Evolutionary conservation across 2,113 vertebrate species (phyloP).

Genomic region (Xyliphius kryptos): DNA sequence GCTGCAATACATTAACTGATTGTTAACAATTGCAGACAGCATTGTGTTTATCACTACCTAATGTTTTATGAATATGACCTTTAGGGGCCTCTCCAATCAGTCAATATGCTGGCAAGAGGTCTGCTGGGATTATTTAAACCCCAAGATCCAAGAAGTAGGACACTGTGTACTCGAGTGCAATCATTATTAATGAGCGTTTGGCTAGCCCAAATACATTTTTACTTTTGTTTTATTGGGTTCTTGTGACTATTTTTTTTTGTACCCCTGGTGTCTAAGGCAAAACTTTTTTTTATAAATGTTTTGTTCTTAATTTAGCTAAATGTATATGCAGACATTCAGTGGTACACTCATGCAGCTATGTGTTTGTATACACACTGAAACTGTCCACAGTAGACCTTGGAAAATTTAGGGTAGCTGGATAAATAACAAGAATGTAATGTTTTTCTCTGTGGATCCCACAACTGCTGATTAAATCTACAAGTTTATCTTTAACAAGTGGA

Average conservation of each 20-base stretch:
- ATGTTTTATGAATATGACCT: conserved; percentile 74
- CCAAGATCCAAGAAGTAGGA: conserved; percentile 67
- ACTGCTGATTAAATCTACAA: too few relatives aligned
- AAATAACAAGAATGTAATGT: too few relatives aligned
- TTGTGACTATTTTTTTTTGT: conserved; percentile 4
- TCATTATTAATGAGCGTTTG: conserved; percentile 67
- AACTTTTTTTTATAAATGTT: too few relatives aligned
- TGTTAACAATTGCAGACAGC: conserved; percentile 57
- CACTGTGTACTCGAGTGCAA: conserved; percentile 67
- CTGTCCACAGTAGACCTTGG: too few relatives aligned
- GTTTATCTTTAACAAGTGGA: too few relatives aligned
- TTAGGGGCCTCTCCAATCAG: conserved; percentile 68
- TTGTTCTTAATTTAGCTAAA: too few relatives aligned
- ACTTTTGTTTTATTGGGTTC: conserved; percentile 50
- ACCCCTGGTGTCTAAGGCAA: too few relatives aligned
- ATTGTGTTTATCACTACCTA: conserved; percentile 62
- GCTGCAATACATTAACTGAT: conserved; percentile 53
- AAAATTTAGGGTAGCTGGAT: too few relatives aligned
- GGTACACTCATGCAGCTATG: too few relatives aligned
- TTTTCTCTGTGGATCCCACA: too few relatives aligned
- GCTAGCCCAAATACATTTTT: conserved; percentile 71
- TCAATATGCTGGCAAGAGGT: conserved; percentile 57
- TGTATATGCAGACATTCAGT: too few relatives aligned
- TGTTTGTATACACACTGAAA: too few relatives aligned
- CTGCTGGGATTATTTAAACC: conserved; percentile 73